Evolutionary conservation across 2,113 vertebrate genomes (phyloP).

Genomic region (Strigops habroptila): DNA sequence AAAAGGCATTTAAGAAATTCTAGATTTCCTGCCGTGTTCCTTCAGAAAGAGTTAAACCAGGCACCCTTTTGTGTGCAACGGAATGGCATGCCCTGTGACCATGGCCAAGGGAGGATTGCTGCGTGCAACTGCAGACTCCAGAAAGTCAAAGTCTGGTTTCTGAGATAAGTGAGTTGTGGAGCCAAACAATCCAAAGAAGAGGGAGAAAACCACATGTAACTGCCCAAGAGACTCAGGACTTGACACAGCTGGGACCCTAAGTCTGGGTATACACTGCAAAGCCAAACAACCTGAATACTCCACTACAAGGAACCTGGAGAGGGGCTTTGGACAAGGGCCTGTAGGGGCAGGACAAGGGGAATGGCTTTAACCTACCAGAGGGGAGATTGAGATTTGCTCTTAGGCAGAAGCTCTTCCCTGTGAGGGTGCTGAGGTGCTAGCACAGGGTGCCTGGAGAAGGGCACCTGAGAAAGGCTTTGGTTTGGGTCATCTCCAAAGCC

Average conservation of each 20-base stretch:
- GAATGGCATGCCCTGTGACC: neutral
- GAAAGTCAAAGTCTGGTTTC: neutral
- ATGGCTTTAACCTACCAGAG: too few relatives aligned
- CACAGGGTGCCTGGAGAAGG: neutral
- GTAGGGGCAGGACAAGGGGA: too few relatives aligned
- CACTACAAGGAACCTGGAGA: too few relatives aligned
- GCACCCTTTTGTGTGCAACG: rapidly evolving
- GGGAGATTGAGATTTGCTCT: neutral
- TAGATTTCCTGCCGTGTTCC: neutral
- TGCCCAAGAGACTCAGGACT: neutral
- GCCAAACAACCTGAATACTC: neutral
- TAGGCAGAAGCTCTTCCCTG: neutral
- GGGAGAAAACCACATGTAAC: neutral
- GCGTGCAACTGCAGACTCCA: neutral
- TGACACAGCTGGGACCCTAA: neutral
- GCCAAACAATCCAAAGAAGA: neutral
- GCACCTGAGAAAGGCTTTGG: neutral
- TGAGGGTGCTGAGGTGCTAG: neutral
- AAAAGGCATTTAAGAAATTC: neutral
- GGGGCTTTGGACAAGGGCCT: too few relatives aligned
- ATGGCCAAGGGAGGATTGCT: neutral
- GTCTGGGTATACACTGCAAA: neutral
- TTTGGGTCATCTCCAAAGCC: neutral
- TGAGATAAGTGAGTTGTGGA: neutral
- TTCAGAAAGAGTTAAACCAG: neutral